Evolutionary conservation across 2,888 invertebrate species (phyloP).

Genomic region (Campoletis raptor): DNA sequence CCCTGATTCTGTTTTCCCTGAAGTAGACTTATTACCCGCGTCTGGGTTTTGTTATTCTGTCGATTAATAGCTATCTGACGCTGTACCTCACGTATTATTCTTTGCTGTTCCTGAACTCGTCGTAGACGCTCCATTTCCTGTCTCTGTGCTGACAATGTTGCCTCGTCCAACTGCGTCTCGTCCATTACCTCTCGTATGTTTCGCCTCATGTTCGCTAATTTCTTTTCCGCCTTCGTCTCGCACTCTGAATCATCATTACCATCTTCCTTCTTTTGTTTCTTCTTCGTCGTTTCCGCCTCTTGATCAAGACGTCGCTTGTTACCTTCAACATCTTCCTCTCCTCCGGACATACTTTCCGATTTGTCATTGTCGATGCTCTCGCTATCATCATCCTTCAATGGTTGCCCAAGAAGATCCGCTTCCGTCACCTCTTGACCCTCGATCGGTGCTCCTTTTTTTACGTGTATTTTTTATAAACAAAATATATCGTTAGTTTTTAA

Average conservation of each 20-base stretch:
- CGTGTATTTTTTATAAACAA: constrained; percentile 1
- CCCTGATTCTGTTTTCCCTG: constrained; percentile 87
- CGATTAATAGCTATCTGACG: constrained; percentile 91
- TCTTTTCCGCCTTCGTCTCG: constrained; percentile 81
- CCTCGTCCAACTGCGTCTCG: constrained; percentile 96
- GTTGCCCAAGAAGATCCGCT: constrained; percentile 81
- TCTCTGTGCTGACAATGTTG: constrained; percentile 95
- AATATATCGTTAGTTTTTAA: neutral
- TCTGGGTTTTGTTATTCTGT: constrained; percentile 89
- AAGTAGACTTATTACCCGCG: constrained; percentile 89
- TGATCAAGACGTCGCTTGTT: constrained; percentile 83
- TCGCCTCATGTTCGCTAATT: constrained; percentile 89
- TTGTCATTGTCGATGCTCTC: constrained; percentile 80
- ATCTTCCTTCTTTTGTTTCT: constrained; percentile 83
- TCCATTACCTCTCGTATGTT: constrained; percentile 98
- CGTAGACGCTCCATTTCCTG: constrained; percentile 96
- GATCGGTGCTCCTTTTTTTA: constrained; percentile 81
- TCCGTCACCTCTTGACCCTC: constrained; percentile 83
- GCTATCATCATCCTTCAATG: constrained; percentile 80
- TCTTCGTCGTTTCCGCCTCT: constrained; percentile 79
- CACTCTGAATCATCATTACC: constrained; percentile 83
- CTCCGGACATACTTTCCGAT: constrained; percentile 76
- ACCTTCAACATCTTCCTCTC: constrained; percentile 81
- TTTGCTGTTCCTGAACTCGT: constrained; percentile 94
- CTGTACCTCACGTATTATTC: constrained; percentile 93